Evolutionary conservation across 2,888 invertebrate species (phyloP).

Genomic region (Lingula anatina): DNA sequence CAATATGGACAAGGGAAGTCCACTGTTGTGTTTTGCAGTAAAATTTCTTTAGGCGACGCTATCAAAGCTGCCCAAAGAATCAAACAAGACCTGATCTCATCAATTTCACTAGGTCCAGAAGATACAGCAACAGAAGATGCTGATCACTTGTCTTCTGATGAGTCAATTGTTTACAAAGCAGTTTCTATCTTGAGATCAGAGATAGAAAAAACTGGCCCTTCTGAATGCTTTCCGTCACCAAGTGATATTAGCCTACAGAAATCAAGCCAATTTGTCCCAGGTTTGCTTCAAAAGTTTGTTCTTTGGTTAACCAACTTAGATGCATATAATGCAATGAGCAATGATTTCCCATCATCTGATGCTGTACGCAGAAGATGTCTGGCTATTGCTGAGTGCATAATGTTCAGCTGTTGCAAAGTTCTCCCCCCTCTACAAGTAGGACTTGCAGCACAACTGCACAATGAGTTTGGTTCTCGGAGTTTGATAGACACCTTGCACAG

Average conservation of each 20-base stretch:
- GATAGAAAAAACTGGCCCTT: background rate
- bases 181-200: background rate
- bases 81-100: background rate
- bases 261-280: background rate
- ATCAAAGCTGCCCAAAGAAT: no score
- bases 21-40: background rate
- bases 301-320: background rate
- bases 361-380: no score
- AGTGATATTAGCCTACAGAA: background rate
- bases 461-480: background rate
- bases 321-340: background rate
- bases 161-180: background rate
- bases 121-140: no score
- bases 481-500: background rate
- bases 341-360: background rate
- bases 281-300: background rate
- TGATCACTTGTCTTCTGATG: no score
- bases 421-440: no score
- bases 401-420: background rate
- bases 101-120: background rate
- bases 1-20: background rate
- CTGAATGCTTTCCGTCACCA: background rate
- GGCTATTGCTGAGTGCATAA: background rate
- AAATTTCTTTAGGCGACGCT: background rate
- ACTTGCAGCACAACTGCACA: background rate